A percentile compares a stretch with the other conserved stretches of the same genome.
Conservation (phyloP, 2,797 vertebrate genomes). For the Enteromius treurensis region DNA sequence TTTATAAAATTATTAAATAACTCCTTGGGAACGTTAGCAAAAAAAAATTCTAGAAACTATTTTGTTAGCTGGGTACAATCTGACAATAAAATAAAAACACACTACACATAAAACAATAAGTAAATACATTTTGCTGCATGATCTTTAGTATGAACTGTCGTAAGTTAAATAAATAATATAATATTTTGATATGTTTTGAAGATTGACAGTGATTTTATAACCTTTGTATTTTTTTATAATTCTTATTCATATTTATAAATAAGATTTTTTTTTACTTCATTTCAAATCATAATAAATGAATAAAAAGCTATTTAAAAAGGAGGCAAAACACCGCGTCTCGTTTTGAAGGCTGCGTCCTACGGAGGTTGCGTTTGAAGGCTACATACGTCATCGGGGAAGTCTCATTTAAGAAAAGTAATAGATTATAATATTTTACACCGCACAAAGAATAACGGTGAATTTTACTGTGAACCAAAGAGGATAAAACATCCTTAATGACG, state of each 20-base stretch:
- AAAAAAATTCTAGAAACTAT: background rate
- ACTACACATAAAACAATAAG: background rate
- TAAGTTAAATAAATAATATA: background rate
- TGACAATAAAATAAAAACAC: background rate
- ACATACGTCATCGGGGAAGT: too few relatives aligned
- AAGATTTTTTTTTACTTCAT: background rate
- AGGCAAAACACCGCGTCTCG: background rate
- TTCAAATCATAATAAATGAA: background rate
- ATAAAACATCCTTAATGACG: too few relatives aligned
- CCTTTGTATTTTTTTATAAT: background rate
- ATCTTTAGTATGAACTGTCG: background rate
- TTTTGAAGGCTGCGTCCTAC: too few relatives aligned
- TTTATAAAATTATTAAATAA: background rate
- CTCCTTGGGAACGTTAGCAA: background rate
- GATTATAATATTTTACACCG: too few relatives aligned
- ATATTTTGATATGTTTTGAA: too few relatives aligned
- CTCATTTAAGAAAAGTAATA: too few relatives aligned
- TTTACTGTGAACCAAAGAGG: too few relatives aligned
- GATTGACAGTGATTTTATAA: background rate
- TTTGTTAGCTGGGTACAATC: background rate
- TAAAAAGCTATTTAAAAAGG: too few relatives aligned
- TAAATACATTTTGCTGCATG: background rate
- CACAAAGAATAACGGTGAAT: too few relatives aligned
- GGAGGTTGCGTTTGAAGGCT: too few relatives aligned
- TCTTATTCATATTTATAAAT: background rate